phyloP scores from a whole-genome alignment of 2,888 invertebrate species.

The Agrilus mali region DNA sequence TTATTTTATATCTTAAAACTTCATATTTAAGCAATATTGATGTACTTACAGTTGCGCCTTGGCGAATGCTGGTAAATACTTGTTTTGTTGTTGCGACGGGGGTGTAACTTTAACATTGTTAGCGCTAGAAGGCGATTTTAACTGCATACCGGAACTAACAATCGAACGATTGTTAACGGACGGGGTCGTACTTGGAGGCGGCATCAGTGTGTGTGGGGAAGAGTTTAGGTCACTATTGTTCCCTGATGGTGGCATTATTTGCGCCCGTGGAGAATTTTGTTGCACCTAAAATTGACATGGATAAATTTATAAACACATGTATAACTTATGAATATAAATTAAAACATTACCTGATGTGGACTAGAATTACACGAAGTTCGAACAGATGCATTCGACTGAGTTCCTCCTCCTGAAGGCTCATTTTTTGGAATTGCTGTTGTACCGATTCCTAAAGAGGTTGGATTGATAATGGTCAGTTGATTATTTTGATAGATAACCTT shows the following conservation, averaged over 20 bases:
- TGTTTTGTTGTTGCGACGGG: conserved; percentile 13
- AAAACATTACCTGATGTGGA: conserved; percentile 10
- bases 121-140: neutral
- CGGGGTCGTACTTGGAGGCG: neutral
- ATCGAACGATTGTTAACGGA: neutral
- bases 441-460: conserved; percentile 18
- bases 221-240: conserved; percentile 4
- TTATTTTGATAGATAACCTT: conserved; percentile 38
- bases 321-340: neutral
- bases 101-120: too few relatives aligned
- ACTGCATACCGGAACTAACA: neutral
- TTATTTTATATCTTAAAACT: conserved; percentile 10
- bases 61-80: conserved; percentile 24
- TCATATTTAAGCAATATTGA: conserved; percentile 9
- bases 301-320: neutral
- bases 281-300: too few relatives aligned
- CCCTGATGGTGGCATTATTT: conserved; percentile 5
- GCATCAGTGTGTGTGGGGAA: conserved; percentile 2
- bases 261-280: conserved; percentile 4
- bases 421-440: conserved; percentile 2
- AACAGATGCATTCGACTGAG: conserved; percentile 16
- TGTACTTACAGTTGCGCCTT: conserved; percentile 31
- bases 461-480: conserved; percentile 34
- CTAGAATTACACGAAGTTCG: conserved; percentile 7
- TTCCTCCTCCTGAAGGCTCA: conserved; percentile 3